Evolutionary conservation across 2,888 invertebrate species (phyloP).

Genomic region (Ennomos quercinarius): DNA sequence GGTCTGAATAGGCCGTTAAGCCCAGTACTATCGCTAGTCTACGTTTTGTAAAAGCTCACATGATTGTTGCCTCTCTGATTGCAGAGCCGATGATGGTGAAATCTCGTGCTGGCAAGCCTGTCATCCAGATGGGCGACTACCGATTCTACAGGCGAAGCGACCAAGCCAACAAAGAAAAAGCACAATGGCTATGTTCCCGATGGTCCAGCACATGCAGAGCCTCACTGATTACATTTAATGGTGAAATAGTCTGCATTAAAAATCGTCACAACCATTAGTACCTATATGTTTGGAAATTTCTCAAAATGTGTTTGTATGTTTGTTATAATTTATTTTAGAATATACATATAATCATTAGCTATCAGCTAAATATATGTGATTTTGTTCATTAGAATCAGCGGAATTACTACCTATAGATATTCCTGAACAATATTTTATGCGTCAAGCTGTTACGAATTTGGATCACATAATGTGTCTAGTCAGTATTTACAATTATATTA

Average conservation of each 20-base stretch:
- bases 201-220: constrained; percentile 49
- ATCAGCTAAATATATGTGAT: too few species aligned
- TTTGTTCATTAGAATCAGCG: too few species aligned
- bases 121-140: constrained; percentile 34
- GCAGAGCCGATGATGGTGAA: constrained; percentile 3
- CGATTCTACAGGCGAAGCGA: constrained; percentile 31
- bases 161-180: constrained; percentile 33
- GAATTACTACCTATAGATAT: too few species aligned
- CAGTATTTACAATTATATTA: too few species aligned
- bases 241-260: constrained; percentile 38
- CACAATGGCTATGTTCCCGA: constrained; percentile 51
- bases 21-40: too few species aligned
- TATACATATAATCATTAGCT: too few species aligned
- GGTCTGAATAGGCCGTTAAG: too few species aligned
- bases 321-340: too few species aligned
- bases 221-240: constrained; percentile 43
- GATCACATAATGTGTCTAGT: too few species aligned
- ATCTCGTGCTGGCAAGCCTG: constrained; percentile 33
- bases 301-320: too few species aligned
- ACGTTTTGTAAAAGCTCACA: neutral
- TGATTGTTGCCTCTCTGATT: neutral
- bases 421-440: too few species aligned
- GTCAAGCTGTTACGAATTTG: too few species aligned
- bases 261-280: constrained; percentile 52
- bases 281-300: constrained; percentile 22